Evolutionary conservation across 2,888 invertebrate genomes (phyloP).

Genomic region (Neria commutata): DNA sequence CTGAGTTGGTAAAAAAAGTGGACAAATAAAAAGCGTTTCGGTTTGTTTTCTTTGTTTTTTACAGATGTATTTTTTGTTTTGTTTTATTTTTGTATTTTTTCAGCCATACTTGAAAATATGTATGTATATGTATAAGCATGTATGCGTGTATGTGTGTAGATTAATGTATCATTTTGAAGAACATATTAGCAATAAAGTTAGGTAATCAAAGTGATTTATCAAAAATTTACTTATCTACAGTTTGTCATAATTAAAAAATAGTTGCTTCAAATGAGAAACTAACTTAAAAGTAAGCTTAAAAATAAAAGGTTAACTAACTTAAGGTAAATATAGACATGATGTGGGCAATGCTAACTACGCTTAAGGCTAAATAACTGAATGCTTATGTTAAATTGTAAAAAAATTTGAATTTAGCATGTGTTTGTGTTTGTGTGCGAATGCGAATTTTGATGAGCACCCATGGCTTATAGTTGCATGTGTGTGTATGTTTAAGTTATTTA

Average conservation of each 20-base stretch:
- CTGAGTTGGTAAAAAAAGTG: slow-evolving; percentile 20
- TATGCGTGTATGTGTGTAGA: neutral
- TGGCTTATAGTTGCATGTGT: no score
- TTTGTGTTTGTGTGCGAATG: no score
- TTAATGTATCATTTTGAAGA: slow-evolving; percentile 5
- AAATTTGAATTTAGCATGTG: no score
- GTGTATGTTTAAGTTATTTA: no score
- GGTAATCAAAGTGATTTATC: slow-evolving; percentile 42
- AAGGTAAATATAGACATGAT: no score
- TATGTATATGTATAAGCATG: neutral
- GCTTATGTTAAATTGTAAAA: no score
- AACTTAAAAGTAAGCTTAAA: no score
- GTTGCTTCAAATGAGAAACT: no score
- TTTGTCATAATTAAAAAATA: slow-evolving; percentile 3
- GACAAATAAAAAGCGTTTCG: slow-evolving; percentile 21
- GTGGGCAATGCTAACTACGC: no score
- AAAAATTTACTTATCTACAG: slow-evolving; percentile 15
- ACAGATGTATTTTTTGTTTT: slow-evolving; percentile 30
- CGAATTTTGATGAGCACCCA: no score
- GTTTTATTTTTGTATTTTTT: slow-evolving; percentile 41
- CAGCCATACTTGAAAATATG: slow-evolving; percentile 21
- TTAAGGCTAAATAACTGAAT: no score
- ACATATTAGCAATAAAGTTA: slow-evolving; percentile 38
- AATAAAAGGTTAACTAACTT: no score
- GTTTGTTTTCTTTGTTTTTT: slow-evolving; percentile 22